These are phyloP conservation scores for Callyntrura guangdongensis DNA, from an alignment of 2,888 invertebrate species.

Conservation along the genomic window DNA sequence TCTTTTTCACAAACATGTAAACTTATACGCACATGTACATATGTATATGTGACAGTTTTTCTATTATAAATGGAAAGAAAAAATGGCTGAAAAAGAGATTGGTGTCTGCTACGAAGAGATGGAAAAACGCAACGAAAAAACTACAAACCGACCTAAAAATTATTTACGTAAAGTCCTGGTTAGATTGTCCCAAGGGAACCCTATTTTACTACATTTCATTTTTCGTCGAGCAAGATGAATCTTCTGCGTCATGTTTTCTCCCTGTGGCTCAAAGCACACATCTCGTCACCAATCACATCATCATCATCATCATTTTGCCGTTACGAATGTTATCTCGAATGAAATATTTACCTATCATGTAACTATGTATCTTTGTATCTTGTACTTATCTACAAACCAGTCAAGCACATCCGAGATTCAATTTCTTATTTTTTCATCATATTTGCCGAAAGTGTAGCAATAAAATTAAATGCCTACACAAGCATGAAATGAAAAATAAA, in stretches of 20 bases:
- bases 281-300: conserved; percentile 42
- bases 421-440: not conserved
- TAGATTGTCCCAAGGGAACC: conserved; percentile 19
- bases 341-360: no score
- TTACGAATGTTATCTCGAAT: not conserved
- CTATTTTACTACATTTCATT: conserved; percentile 17
- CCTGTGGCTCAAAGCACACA: conserved; percentile 11
- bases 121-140: not conserved
- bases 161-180: not conserved
- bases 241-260: not conserved
- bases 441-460: not conserved
- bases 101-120: not conserved
- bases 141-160: not conserved
- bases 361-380: no score
- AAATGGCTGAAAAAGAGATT: not conserved
- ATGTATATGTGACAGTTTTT: not conserved
- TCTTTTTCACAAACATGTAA: not conserved
- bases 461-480: not conserved
- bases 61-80: not conserved
- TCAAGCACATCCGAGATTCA: not conserved
- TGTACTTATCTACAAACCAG: no score
- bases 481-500: conserved; percentile 9
- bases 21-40: not conserved
- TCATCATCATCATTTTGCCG: not conserved
- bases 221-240: not conserved